phyloP scores from a whole-genome alignment of 1,140 invertebrate genomes.

The Achroia grisella region DNA sequence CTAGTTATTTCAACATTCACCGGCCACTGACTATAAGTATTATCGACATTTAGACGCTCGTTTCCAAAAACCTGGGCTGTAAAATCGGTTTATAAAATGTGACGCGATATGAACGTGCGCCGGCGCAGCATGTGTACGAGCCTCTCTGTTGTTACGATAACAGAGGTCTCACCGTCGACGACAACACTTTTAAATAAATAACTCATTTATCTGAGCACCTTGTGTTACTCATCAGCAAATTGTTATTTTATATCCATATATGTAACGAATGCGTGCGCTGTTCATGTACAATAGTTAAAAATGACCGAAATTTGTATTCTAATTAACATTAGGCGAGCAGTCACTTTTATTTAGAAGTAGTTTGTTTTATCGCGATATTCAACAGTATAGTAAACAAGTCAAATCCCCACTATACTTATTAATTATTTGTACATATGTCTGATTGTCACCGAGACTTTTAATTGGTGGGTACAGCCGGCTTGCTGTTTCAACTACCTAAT shows the following conservation, averaged over 20 bases:
- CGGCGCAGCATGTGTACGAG: slow-evolving; percentile 26
- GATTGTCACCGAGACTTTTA: too few relatives aligned
- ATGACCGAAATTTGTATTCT: too few relatives aligned
- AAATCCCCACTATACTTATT: too few relatives aligned
- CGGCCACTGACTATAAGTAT: slow-evolving; percentile 35
- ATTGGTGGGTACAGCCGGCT: too few relatives aligned
- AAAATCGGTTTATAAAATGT: slow-evolving; percentile 50
- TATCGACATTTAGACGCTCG: slow-evolving; percentile 22
- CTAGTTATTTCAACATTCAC: not conserved
- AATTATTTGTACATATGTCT: too few relatives aligned
- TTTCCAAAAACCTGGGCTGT: slow-evolving; percentile 61
- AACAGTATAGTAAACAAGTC: too few relatives aligned
- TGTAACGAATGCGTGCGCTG: too few relatives aligned
- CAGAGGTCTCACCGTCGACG: slow-evolving; percentile 45
- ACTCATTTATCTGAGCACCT: slow-evolving; percentile 56
- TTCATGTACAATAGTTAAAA: too few relatives aligned
- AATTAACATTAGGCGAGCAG: too few relatives aligned
- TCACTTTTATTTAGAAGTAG: too few relatives aligned
- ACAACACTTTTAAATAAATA: slow-evolving; percentile 55
- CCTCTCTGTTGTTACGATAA: slow-evolving; percentile 57
- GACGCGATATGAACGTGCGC: slow-evolving; percentile 41
- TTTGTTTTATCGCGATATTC: too few relatives aligned
- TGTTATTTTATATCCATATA: not conserved
- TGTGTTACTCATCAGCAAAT: slow-evolving; percentile 33
- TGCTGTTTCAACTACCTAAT: too few relatives aligned